Evolutionary conservation across 1,140 invertebrate species (phyloP).

Genomic region (Steinernema feltiae): DNA sequence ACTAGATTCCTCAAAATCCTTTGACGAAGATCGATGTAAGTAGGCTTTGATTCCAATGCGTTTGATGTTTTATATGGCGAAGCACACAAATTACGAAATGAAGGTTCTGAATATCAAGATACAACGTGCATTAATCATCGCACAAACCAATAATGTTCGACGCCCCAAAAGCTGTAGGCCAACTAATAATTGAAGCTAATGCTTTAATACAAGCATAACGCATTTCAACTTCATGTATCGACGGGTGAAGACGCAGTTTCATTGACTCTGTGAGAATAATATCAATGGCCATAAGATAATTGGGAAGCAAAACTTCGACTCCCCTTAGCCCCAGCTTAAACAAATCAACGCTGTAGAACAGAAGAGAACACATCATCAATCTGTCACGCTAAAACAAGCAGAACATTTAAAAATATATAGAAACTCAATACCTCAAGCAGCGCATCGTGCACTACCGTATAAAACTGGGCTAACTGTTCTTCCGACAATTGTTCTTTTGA

Average conservation of each 20-base stretch:
- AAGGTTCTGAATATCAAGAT: background rate
- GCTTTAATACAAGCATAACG: slow-evolving; percentile 47
- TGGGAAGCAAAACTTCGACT: slow-evolving; percentile 79
- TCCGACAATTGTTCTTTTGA: slow-evolving; percentile 88
- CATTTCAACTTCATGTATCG: slow-evolving; percentile 53
- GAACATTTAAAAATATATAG: slow-evolving; percentile 66
- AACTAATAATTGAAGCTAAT: slow-evolving; percentile 46
- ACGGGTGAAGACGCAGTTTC: slow-evolving; percentile 55
- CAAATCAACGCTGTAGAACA: slow-evolving; percentile 63
- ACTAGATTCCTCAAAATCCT: slow-evolving; percentile 77
- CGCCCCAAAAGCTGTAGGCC: slow-evolving; percentile 53
- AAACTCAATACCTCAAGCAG: slow-evolving; percentile 64
- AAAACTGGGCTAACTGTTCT: slow-evolving; percentile 87
- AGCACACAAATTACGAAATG: slow-evolving; percentile 21
- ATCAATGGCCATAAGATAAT: slow-evolving; percentile 80
- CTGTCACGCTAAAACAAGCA: slow-evolving; percentile 41
- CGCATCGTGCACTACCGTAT: slow-evolving; percentile 80
- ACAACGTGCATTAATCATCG: background rate
- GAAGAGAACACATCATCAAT: slow-evolving; percentile 51
- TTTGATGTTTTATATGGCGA: slow-evolving; percentile 4
- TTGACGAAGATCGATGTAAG: slow-evolving; percentile 74
- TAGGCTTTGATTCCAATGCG: slow-evolving; percentile 47
- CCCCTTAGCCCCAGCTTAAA: slow-evolving; percentile 86
- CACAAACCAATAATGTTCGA: slow-evolving; percentile 30
- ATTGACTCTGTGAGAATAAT: slow-evolving; percentile 74